Conservation (phyloP, 2,113 vertebrate genomes). For the Cynocephalus volans region DNA sequence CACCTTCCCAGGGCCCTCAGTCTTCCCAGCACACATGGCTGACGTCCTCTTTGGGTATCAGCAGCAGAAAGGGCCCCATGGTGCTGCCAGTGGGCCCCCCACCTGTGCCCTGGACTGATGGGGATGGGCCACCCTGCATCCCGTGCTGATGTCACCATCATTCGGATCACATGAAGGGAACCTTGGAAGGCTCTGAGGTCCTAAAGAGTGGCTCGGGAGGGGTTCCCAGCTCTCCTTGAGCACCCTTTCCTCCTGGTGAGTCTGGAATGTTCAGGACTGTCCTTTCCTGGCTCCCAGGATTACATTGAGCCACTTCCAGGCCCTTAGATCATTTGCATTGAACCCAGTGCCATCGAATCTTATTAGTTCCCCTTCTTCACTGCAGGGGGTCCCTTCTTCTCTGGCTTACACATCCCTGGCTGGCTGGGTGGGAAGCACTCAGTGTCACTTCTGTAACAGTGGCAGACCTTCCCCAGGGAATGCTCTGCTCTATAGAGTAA, state of each 20-base stretch:
- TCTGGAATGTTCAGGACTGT: neutral
- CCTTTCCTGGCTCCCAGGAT: neutral
- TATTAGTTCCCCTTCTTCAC: neutral
- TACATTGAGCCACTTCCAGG: fast-evolving
- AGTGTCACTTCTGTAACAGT: neutral
- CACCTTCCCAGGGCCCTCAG: too few relatives aligned
- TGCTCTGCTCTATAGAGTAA: neutral
- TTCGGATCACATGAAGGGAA: too few relatives aligned
- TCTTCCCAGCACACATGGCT: fast-evolving
- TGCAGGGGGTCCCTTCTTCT: fast-evolving
- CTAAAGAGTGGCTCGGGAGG: neutral
- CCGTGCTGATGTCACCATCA: fast-evolving
- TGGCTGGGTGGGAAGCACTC: neutral
- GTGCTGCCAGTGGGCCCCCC: fast-evolving
- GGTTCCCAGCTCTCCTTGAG: fast-evolving
- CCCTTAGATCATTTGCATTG: neutral
- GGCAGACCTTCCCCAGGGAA: neutral
- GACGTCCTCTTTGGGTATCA: neutral
- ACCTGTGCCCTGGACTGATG: neutral
- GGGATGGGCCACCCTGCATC: neutral
- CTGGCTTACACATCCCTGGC: fast-evolving
- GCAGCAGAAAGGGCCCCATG: neutral
- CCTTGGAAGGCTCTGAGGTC: too few relatives aligned
- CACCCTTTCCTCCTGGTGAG: neutral
- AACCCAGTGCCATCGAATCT: fast-evolving